Evolutionary conservation across 2,888 invertebrate species (phyloP).

Genomic region (Zelleria hepariella): DNA sequence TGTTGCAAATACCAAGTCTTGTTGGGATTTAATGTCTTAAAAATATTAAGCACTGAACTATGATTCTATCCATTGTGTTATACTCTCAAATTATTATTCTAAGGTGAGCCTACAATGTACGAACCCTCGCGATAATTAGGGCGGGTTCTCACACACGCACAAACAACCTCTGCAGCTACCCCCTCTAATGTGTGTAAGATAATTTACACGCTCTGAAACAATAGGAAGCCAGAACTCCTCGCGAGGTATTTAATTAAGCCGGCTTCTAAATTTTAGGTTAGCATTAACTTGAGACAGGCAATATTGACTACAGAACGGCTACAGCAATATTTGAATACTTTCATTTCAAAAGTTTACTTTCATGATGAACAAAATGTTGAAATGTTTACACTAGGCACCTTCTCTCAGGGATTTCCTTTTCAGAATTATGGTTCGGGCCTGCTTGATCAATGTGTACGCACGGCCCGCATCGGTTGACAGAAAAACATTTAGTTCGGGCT

Average conservation of each 20-base stretch:
- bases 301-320: neutral
- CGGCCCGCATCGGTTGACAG: no score
- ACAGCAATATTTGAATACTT: neutral
- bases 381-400: no score
- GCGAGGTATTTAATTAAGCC: slow-evolving; percentile 29
- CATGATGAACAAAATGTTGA: no score
- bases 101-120: neutral
- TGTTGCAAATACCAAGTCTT: no score
- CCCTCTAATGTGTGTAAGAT: slow-evolving; percentile 4
- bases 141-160: neutral
- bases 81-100: no score
- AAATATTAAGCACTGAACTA: no score
- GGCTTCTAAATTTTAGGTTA: slow-evolving; percentile 18
- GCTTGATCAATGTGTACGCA: no score
- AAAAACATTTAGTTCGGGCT: no score
- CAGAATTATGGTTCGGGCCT: no score
- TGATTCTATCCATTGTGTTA: no score
- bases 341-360: neutral
- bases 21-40: no score
- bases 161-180: slow-evolving; percentile 1
- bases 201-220: slow-evolving; percentile 3
- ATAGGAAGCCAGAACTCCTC: slow-evolving; percentile 1
- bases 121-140: neutral
- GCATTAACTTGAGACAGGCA: neutral
- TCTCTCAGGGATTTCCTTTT: no score